Percentiles rank a stretch among this genome's conserved stretches.
Evolutionary conservation across 2,888 invertebrate genomes (phyloP).

Genomic region (Tanytarsus gracilentus): DNA sequence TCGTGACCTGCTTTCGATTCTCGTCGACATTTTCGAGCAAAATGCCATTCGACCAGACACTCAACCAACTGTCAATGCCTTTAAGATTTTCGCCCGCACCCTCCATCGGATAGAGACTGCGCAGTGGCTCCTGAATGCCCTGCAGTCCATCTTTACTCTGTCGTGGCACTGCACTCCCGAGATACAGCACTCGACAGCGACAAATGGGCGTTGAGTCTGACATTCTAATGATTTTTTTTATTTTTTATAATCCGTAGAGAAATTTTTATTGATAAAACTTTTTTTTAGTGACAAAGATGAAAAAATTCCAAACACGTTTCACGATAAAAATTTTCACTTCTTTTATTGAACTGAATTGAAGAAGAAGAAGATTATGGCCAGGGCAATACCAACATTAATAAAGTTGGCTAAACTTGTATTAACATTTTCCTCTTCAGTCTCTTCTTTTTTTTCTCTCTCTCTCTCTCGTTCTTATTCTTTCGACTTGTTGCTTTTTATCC

Average conservation of each 20-base stretch:
- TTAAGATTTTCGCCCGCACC: conserved; percentile 70
- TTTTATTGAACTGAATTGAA: not conserved
- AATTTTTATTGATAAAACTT: not conserved
- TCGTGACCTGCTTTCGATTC: conserved; percentile 83
- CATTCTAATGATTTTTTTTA: conserved; percentile 40
- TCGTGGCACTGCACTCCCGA: conserved; percentile 93
- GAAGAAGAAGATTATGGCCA: conserved; percentile 6
- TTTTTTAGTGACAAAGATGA: not conserved
- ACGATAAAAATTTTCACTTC: conserved; percentile 13
- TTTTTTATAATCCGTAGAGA: conserved; percentile 32
- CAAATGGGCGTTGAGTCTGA: conserved; percentile 87
- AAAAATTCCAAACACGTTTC: conserved; percentile 25
- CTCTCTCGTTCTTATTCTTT: not conserved
- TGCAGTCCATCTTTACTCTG: conserved; percentile 96
- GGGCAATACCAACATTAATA: conserved; percentile 1
- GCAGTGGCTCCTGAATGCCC: conserved; percentile 92
- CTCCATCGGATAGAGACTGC: conserved; percentile 91
- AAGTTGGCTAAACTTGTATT: conserved; percentile 25
- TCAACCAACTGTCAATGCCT: conserved; percentile 92
- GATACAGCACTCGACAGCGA: conserved; percentile 90
- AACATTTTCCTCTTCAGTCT: conserved; percentile 23
- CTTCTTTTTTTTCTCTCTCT: not conserved
- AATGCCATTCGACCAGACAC: conserved; percentile 95
- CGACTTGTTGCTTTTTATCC: conserved; percentile 2
- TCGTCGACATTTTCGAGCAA: conserved; percentile 93